Evolutionary conservation across 23 tunicate species (phyloP), one percentile per base, ranked within the genome.

Genomic region (Styela plicata): DNA sequence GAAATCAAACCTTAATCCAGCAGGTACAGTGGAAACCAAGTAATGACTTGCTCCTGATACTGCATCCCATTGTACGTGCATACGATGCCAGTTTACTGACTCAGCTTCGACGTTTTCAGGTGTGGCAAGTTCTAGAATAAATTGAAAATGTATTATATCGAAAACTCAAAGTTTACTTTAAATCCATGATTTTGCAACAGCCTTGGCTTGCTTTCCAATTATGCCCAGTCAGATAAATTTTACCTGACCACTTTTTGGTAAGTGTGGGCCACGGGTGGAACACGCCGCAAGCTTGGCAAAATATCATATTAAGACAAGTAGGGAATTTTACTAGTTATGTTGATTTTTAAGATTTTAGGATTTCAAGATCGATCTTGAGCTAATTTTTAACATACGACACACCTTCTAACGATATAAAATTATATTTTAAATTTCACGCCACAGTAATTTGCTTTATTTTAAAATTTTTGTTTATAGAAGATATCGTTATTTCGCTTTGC

Each of bases 51-150:
- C 89, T 32, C 98, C 98, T 20, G 74, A 67, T 33, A 94, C 98
- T 64, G 94, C 83, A 64, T 86, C 83, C 98, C 98, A 94, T 57
- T 94, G 87, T 20, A 94, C 79, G 37, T 85, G 81, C 93, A 36
- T 89, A 80, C 34, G 94, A 61, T 69, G 74, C 83, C 44, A 87
- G 82, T 35, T 76, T 28, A 76, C 81, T 0, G 81, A 76, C 24
- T 76, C 81, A 1, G 81, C 81, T 25, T 44, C 81, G 24, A 44
- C 66, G 66, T 76, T 76, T 27, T 36, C 66, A 22, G 81, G 81
- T 0, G 81, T 76, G 16, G 81, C 36, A 44, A 76, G 81, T 53
- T 76, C 81, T 76, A 24, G 44, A 76, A 76, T 31, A 17, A 20
- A 30, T 25, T n/a, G n/a, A n/a, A n/a, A n/a, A n/a, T n/a, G n/a